Conservation (phyloP, 2,797 vertebrate species). For the Bufotes viridis region DNA sequence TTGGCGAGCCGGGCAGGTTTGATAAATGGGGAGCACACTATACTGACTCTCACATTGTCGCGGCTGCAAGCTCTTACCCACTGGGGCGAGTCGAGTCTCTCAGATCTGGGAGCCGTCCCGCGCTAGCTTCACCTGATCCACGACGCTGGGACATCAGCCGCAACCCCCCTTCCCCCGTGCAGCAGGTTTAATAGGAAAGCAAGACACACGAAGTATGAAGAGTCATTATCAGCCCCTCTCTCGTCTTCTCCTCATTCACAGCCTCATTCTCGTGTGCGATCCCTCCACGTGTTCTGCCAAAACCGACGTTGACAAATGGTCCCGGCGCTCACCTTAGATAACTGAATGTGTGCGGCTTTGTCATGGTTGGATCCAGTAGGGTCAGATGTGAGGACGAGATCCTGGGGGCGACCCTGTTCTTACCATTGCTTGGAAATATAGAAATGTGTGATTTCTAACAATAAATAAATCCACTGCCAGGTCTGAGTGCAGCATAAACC, state of each 20-base stretch:
- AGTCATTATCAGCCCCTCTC: constrained; percentile 34
- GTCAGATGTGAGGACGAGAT: neutral
- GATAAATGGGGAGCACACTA: constrained; percentile 98
- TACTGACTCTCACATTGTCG: constrained; percentile 86
- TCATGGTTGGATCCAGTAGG: neutral
- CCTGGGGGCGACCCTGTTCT: neutral
- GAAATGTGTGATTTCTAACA: too few species aligned
- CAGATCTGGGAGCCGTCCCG: constrained; percentile 84
- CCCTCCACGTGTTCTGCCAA: neutral
- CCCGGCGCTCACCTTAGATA: neutral
- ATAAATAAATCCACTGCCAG: too few species aligned
- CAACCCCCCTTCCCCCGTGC: constrained; percentile 72
- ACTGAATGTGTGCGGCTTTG: too few species aligned
- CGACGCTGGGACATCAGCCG: constrained; percentile 81
- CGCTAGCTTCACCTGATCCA: constrained; percentile 82
- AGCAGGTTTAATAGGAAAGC: constrained; percentile 28
- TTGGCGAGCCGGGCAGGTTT: constrained; percentile 98
- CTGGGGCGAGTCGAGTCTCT: constrained; percentile 86
- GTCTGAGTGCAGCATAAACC: too few species aligned
- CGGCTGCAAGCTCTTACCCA: constrained; percentile 78
- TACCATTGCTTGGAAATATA: too few species aligned
- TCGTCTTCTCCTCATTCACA: neutral
- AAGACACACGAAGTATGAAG: constrained; percentile 21
- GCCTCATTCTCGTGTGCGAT: neutral
- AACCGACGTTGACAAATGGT: constrained; percentile 6